These are phyloP conservation scores for Hyla sarda DNA, from an alignment of 2,113 vertebrate genomes.

Conservation along the genomic window DNA sequence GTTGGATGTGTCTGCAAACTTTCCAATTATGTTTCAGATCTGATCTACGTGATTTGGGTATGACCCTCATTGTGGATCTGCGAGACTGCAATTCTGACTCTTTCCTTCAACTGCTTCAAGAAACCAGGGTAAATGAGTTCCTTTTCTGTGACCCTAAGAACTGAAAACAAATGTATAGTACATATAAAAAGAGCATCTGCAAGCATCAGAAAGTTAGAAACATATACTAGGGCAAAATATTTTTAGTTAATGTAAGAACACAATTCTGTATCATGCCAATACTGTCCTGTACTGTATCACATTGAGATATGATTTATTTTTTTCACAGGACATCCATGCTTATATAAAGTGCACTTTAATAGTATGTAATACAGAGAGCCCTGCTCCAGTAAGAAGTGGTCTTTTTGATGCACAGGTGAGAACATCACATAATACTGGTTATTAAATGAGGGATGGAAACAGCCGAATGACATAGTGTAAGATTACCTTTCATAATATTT, in stretches of 20 bases:
- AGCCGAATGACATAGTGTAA: background rate
- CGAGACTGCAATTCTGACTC: slow-evolving; percentile 67
- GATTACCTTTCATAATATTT: too few relatives aligned
- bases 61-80: slow-evolving; percentile 80
- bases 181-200: too few relatives aligned
- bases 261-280: background rate
- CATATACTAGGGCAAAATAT: background rate
- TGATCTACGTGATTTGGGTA: slow-evolving; percentile 76
- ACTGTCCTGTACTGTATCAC: background rate
- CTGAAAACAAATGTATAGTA: background rate
- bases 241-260: background rate
- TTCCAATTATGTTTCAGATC: slow-evolving; percentile 69
- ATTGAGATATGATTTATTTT: background rate
- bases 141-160: background rate
- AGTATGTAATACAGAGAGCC: slow-evolving; percentile 25
- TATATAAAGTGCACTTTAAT: slow-evolving; percentile 41
- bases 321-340: slow-evolving; percentile 1
- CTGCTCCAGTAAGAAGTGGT: background rate
- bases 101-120: slow-evolving; percentile 66
- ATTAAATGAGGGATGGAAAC: too few relatives aligned
- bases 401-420: slow-evolving; percentile 41
- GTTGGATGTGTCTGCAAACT: background rate
- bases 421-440: background rate
- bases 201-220: background rate
- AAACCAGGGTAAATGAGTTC: slow-evolving; percentile 65